A percentile compares a stretch with the other conserved stretches of the same genome.
phyloP scores from a whole-genome alignment of 2,888 invertebrate genomes.

The Anoncus sp. region DNA sequence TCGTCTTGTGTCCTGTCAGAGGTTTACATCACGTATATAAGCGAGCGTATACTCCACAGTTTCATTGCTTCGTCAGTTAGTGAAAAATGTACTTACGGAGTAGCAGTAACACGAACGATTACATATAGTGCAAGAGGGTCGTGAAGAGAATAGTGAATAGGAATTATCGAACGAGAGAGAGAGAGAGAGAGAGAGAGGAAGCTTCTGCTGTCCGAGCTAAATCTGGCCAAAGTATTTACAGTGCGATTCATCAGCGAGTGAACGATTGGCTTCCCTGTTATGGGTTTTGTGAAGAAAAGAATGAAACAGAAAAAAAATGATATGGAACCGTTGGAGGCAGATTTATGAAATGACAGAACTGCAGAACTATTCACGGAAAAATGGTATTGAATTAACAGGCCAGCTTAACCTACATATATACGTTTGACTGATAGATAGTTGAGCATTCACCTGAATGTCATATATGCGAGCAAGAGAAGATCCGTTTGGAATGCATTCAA shows the following conservation, averaged over 20 bases:
- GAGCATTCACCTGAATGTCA: too few species aligned
- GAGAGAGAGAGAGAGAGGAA: too few species aligned
- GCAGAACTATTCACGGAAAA: too few species aligned
- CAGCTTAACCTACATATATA: too few species aligned
- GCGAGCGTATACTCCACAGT: constrained; percentile 32
- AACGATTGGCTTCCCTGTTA: not conserved
- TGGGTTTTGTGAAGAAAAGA: too few species aligned
- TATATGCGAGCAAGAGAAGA: too few species aligned
- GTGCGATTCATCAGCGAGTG: not conserved
- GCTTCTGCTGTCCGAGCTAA: not conserved
- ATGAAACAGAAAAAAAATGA: too few species aligned
- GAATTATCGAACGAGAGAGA: constrained; percentile 3
- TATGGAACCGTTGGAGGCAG: too few species aligned
- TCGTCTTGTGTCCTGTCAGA: constrained; percentile 33
- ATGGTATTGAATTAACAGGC: too few species aligned
- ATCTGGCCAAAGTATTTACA: not conserved
- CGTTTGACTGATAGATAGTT: too few species aligned
- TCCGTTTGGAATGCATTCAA: too few species aligned
- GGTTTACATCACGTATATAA: constrained; percentile 28
- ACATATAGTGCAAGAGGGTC: constrained; percentile 6
- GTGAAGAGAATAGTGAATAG: not conserved
- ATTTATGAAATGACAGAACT: too few species aligned
- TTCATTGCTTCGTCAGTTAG: not conserved
- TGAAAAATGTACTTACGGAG: constrained; percentile 20
- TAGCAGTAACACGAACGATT: constrained; percentile 10